phyloP scores from a whole-genome alignment of 2,888 invertebrate species.

The Lathronympha strigana region DNA sequence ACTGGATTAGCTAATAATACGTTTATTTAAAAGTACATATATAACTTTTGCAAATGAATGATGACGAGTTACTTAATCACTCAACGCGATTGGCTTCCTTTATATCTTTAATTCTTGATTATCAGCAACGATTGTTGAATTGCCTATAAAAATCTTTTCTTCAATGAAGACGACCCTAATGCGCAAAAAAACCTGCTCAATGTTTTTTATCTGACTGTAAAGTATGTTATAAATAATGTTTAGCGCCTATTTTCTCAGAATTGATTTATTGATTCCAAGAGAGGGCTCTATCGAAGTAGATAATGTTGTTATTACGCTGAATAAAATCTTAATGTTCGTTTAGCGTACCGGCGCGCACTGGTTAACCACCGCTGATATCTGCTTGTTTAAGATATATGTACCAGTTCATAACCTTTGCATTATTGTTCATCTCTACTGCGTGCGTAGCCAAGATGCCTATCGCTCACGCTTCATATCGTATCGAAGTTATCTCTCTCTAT shows the following conservation, averaged over 20 bases:
- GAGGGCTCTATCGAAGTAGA: neutral
- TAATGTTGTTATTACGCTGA: conserved; percentile 7
- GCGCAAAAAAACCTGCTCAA: neutral
- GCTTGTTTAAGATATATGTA: neutral
- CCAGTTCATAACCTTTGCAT: neutral
- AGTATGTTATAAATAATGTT: neutral
- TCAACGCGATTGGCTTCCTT: too few species aligned
- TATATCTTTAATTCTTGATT: neutral
- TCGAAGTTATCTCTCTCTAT: too few species aligned
- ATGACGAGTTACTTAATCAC: too few species aligned
- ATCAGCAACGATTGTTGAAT: too few species aligned
- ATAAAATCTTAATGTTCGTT: neutral
- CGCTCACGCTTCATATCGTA: too few species aligned
- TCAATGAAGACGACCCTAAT: neutral
- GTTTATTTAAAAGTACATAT: too few species aligned
- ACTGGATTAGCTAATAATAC: too few species aligned
- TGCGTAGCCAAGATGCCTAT: too few species aligned
- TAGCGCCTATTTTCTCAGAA: neutral
- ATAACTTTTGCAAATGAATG: too few species aligned
- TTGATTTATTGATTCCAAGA: neutral
- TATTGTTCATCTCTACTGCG: neutral
- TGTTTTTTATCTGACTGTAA: neutral
- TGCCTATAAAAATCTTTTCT: neutral
- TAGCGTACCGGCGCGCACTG: neutral
- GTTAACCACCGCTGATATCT: neutral